phyloP scores from a whole-genome alignment of 2,113 vertebrate genomes.

The Larimichthys polyactis region DNA sequence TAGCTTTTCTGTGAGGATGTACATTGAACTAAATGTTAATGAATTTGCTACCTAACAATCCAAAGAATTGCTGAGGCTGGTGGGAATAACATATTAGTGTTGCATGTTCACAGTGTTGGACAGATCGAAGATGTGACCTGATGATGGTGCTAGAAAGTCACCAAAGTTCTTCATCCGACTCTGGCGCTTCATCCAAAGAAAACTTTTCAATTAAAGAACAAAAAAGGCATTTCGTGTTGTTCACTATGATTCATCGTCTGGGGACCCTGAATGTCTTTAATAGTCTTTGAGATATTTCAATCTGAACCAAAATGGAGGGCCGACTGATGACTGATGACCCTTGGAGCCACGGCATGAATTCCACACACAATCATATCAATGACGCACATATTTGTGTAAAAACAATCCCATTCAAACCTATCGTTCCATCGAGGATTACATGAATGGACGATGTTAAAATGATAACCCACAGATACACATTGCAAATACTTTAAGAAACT shows the following conservation, averaged over 20 bases:
- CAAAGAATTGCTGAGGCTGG: background rate
- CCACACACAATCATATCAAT: constrained; percentile 1
- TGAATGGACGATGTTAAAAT: background rate
- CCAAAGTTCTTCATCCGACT: too few relatives aligned
- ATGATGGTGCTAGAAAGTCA: background rate
- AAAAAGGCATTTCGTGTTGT: background rate
- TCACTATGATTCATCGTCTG: background rate
- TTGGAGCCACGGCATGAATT: background rate
- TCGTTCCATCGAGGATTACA: background rate
- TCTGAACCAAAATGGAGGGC: background rate
- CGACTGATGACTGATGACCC: too few relatives aligned
- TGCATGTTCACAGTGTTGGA: background rate
- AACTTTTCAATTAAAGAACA: background rate
- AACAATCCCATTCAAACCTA: background rate
- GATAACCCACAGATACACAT: constrained; percentile 6
- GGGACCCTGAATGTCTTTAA: background rate
- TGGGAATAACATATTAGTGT: background rate
- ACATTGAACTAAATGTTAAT: background rate
- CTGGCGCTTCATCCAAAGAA: too few relatives aligned
- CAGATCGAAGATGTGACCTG: background rate
- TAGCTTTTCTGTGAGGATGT: too few relatives aligned
- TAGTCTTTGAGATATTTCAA: background rate
- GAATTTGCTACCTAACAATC: background rate
- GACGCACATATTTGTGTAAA: constrained; percentile 32
- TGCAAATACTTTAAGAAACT: constrained; percentile 15